A percentile compares a stretch with the other conserved stretches of the same genome.
These are phyloP conservation scores for Xyliphius kryptos DNA, from an alignment of 2,113 vertebrate genomes.

Conservation along the genomic window DNA sequence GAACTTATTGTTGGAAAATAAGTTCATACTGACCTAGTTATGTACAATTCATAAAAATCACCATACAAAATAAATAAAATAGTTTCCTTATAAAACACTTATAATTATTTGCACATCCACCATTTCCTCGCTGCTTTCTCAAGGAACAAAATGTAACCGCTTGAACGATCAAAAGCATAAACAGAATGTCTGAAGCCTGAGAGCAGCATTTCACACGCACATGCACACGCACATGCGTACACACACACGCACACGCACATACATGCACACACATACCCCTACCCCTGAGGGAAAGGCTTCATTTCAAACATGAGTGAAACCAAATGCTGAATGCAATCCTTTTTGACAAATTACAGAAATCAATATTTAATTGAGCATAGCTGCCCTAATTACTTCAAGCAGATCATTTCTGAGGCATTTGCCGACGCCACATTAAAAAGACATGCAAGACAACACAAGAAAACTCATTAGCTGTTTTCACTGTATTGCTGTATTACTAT, in stretches of 20 bases:
- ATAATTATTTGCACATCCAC: neutral
- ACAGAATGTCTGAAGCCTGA: neutral
- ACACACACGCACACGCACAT: too few species aligned
- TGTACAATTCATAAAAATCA: too few species aligned
- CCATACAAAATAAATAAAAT: too few species aligned
- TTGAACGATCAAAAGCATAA: neutral
- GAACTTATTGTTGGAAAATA: too few species aligned
- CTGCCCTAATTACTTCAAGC: neutral
- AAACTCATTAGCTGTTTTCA: neutral
- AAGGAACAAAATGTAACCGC: neutral
- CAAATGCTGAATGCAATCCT: conserved; percentile 11
- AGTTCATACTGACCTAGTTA: too few species aligned
- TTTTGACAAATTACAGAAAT: conserved; percentile 16
- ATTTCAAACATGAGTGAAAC: conserved; percentile 11
- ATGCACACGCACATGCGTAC: too few species aligned
- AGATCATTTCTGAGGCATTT: conserved; percentile 5
- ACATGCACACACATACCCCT: too few species aligned
- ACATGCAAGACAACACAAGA: neutral
- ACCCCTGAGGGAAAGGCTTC: neutral
- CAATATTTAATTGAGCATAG: conserved; percentile 13
- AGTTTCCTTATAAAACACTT: too few species aligned
- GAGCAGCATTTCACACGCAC: neutral
- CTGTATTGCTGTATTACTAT: neutral
- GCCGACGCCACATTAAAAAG: conserved; percentile 13
- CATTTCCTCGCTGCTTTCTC: neutral